phyloP scores from a whole-genome alignment of 2,888 invertebrate species.

The Cephus rjabovi region DNA sequence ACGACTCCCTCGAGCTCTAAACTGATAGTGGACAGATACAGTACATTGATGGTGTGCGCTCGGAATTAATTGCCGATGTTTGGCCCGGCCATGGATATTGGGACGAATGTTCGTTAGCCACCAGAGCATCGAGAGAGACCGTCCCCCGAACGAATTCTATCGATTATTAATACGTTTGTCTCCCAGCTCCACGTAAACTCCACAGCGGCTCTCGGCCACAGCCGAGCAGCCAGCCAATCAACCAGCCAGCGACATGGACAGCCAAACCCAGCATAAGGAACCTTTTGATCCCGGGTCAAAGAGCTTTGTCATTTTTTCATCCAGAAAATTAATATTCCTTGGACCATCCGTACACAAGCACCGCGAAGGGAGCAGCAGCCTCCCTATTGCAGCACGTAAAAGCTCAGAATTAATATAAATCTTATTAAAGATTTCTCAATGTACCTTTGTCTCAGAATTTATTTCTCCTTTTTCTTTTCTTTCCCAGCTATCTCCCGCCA shows the following conservation, averaged over 20 bases:
- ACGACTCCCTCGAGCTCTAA: conserved; percentile 51
- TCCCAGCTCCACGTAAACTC: neutral
- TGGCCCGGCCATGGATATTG: conserved; percentile 47
- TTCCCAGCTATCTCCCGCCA: too few relatives aligned
- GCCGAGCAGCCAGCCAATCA: too few relatives aligned
- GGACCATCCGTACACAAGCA: neutral
- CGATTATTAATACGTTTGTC: conserved; percentile 4
- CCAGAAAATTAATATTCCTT: conserved; percentile 33
- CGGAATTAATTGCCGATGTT: conserved; percentile 60
- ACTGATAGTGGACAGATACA: conserved; percentile 54
- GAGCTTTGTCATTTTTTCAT: conserved; percentile 31
- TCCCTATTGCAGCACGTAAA: too few relatives aligned
- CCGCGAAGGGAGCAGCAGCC: neutral
- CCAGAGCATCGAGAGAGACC: conserved; percentile 16
- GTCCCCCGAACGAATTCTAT: conserved; percentile 3
- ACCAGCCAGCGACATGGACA: too few relatives aligned
- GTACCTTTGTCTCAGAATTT: too few relatives aligned
- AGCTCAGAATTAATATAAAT: too few relatives aligned
- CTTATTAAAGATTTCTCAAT: too few relatives aligned
- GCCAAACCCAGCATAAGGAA: neutral
- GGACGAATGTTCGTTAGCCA: conserved; percentile 52
- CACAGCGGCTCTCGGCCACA: too few relatives aligned
- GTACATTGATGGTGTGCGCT: conserved; percentile 47
- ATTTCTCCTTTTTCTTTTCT: too few relatives aligned
- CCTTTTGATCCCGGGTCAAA: conserved; percentile 31